Percentiles rank a stretch among this genome's conserved stretches.
These are phyloP conservation scores for Dryomyza anilis DNA, from an alignment of 2,888 invertebrate genomes.

Conservation along the genomic window DNA sequence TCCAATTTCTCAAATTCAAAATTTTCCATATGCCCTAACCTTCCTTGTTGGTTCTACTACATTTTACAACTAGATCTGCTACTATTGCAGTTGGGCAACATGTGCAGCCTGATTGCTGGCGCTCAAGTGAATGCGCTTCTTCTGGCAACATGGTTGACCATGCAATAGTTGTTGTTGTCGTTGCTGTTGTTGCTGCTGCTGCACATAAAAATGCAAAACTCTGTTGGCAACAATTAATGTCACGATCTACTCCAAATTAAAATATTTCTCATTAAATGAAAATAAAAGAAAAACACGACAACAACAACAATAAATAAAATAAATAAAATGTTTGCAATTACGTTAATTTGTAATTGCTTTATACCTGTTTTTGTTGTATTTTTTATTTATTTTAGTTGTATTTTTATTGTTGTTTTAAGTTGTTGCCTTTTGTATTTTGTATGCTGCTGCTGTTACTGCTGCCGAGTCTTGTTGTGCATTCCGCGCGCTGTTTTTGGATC, in stretches of 20 bases:
- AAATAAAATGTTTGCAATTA: constrained; percentile 55
- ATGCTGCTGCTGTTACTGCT: background rate
- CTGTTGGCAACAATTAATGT: constrained; percentile 49
- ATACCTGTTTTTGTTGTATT: constrained; percentile 46
- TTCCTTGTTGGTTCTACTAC: too few species aligned
- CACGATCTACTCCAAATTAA: constrained; percentile 54
- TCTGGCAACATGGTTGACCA: background rate
- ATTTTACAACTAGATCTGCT: background rate
- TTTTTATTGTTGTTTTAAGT: background rate
- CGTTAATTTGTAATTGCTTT: constrained; percentile 57
- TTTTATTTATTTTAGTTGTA: constrained; percentile 9
- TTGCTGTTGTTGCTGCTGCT: background rate
- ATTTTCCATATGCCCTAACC: too few species aligned
- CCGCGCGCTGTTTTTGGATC: background rate
- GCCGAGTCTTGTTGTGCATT: background rate
- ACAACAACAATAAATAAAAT: constrained; percentile 8
- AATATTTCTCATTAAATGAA: constrained; percentile 51
- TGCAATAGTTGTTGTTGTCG: constrained; percentile 16
- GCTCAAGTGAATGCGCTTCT: constrained; percentile 1
- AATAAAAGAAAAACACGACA: constrained; percentile 27
- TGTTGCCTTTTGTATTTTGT: background rate
- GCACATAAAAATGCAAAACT: background rate
- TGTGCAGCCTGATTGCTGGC: too few species aligned
- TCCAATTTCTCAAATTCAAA: too few species aligned
- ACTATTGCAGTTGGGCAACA: too few species aligned